phyloP scores from a whole-genome alignment of 2,113 vertebrate species.

The Brachypodius melanocephalos region DNA sequence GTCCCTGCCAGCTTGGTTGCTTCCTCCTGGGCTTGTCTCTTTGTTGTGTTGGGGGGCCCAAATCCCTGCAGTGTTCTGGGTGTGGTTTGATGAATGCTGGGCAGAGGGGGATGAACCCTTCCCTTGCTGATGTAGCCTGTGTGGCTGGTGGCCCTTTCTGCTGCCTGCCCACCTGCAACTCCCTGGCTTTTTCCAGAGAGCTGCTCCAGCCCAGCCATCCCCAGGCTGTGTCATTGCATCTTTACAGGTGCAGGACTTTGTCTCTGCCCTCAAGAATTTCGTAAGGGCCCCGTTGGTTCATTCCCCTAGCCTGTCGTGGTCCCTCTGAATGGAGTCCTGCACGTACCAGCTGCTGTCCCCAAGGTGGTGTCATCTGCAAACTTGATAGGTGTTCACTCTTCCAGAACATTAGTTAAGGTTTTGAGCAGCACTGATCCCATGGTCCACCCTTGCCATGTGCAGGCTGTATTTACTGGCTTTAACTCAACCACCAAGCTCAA shows the following conservation, averaged over 20 bases:
- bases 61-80: fast-evolving
- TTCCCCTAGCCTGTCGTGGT: background rate
- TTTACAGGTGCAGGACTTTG: background rate
- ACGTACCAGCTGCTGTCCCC: background rate
- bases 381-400: background rate
- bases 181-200: background rate
- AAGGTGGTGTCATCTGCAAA: background rate
- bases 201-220: background rate
- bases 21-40: background rate
- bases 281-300: fast-evolving
- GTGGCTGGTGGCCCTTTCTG: background rate
- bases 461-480: background rate
- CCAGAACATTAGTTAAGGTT: background rate
- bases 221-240: fast-evolving
- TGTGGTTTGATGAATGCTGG: background rate
- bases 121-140: background rate
- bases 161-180: background rate
- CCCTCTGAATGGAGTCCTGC: background rate
- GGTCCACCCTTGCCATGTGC: background rate
- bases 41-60: background rate
- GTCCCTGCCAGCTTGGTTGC: background rate
- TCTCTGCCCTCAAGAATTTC: background rate
- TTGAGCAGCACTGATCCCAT: background rate
- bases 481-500: background rate
- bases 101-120: background rate